Percentiles rank a stretch among this genome's conserved stretches.
Conservation (phyloP, 2,888 invertebrate species). For the Mantis religiosa region DNA sequence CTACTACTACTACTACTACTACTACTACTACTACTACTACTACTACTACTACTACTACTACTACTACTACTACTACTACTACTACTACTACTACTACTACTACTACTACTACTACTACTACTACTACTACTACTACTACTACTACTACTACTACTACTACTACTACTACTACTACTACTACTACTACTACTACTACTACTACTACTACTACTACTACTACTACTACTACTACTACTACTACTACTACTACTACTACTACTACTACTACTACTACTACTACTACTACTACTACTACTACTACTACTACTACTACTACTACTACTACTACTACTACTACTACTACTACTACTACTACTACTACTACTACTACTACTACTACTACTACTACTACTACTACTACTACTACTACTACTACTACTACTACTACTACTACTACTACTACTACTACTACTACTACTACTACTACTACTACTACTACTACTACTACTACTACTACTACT, state of each 20-base stretch:
- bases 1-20: neutral
- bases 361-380: neutral
- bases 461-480: neutral
- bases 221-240: neutral
- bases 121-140: neutral
- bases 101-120: neutral
- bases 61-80: neutral
- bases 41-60: constrained; percentile 23
- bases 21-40: neutral
- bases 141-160: neutral
- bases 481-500: neutral
- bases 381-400: neutral
- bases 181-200: neutral
- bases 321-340: neutral
- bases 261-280: neutral
- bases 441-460: neutral
- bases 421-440: neutral
- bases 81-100: neutral
- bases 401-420: neutral
- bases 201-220: neutral
- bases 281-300: neutral
- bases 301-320: neutral
- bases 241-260: neutral
- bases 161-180: neutral
- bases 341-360: neutral